Conservation (phyloP, 2,113 vertebrate genomes). For the Grammomys surdaster region DNA sequence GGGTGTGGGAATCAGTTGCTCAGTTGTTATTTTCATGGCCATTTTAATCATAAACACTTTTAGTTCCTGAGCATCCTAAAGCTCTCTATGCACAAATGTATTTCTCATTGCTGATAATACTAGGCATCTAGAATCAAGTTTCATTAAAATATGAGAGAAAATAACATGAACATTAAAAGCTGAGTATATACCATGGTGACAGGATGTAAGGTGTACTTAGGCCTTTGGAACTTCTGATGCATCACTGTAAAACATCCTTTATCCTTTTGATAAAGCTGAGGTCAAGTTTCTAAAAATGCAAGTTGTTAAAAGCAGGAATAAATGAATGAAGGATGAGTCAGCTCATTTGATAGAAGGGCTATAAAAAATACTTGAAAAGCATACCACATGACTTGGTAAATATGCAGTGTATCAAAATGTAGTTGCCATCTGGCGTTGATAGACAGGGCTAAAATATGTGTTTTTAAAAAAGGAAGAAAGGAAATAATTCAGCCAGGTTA, state of each 20-base stretch:
- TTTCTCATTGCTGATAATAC: slow-evolving; percentile 49
- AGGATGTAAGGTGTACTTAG: slow-evolving; percentile 9
- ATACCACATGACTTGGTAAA: slow-evolving; percentile 68
- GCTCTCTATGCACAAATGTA: slow-evolving; percentile 31
- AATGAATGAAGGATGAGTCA: slow-evolving; percentile 81
- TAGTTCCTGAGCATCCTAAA: slow-evolving; percentile 47
- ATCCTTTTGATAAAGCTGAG: slow-evolving; percentile 70
- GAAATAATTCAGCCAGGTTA: slow-evolving; percentile 74
- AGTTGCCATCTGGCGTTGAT: slow-evolving; percentile 62
- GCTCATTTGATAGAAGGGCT: slow-evolving; percentile 65
- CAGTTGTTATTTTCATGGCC: slow-evolving; percentile 56
- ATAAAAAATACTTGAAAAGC: slow-evolving; percentile 77
- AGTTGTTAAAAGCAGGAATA: slow-evolving; percentile 73
- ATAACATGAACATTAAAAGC: slow-evolving; percentile 44
- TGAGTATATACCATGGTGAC: slow-evolving; percentile 25
- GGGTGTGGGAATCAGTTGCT: slow-evolving; percentile 22
- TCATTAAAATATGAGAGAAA: slow-evolving; percentile 59
- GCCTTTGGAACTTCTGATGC: slow-evolving; percentile 56
- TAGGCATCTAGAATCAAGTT: slow-evolving; percentile 42
- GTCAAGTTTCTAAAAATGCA: slow-evolving; percentile 74
- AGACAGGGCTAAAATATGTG: slow-evolving; percentile 70
- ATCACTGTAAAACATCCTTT: slow-evolving; percentile 58
- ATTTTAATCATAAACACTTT: slow-evolving; percentile 61
- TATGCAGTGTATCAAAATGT: slow-evolving; percentile 77
- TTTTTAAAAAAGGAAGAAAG: slow-evolving; percentile 54